Conservation (phyloP, 2,888 invertebrate species). For the Alsophila aescularia region DNA sequence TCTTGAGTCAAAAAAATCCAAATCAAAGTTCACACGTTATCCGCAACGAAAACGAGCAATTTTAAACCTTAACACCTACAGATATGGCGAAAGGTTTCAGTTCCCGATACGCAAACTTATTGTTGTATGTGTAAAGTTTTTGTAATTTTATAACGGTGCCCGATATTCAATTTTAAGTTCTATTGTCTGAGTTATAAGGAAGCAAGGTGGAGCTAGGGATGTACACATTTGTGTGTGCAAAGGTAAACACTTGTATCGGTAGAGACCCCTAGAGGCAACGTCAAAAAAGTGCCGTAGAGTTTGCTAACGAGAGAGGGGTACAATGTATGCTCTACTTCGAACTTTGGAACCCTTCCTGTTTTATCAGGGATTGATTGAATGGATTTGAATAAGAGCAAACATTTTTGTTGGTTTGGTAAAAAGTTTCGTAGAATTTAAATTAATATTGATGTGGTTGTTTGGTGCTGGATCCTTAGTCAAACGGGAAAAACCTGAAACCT, state of each 20-base stretch:
- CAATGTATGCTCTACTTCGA: conserved; percentile 66
- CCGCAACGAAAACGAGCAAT: conserved; percentile 39
- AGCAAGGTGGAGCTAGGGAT: conserved; percentile 35
- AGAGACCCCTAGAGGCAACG: conserved; percentile 75
- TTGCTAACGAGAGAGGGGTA: conserved; percentile 75
- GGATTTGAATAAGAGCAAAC: conserved; percentile 45
- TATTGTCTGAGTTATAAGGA: conserved; percentile 48
- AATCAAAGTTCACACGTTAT: conserved; percentile 46
- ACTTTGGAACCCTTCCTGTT: conserved; percentile 51
- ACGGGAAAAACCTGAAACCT: background rate
- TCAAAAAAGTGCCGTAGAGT: conserved; percentile 75
- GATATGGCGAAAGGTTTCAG: conserved; percentile 47
- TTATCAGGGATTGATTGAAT: conserved; percentile 56
- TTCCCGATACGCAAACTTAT: conserved; percentile 50
- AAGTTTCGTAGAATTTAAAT: conserved; percentile 38
- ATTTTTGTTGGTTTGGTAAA: conserved; percentile 31
- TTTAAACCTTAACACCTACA: conserved; percentile 50
- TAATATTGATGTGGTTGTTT: conserved; percentile 35
- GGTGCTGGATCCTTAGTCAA: background rate
- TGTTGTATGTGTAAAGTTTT: conserved; percentile 49
- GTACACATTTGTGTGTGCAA: conserved; percentile 48
- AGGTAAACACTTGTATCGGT: conserved; percentile 67
- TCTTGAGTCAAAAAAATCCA: conserved; percentile 57
- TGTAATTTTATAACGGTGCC: conserved; percentile 33
- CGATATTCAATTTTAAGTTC: conserved; percentile 47